phyloP scores from a whole-genome alignment of 2,797 vertebrate genomes.

The Apodemus agrarius region DNA sequence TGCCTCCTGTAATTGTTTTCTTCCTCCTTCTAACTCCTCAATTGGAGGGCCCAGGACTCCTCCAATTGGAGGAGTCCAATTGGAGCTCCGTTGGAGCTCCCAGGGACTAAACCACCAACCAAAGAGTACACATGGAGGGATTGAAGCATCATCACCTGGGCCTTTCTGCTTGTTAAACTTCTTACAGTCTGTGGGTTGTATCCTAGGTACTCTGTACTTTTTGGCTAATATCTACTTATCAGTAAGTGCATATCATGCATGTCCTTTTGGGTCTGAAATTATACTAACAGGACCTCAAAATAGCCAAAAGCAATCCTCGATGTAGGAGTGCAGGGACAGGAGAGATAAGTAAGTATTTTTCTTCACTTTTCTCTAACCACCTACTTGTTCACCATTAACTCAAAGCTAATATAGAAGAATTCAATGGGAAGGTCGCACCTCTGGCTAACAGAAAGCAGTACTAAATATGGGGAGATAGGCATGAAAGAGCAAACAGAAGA shows the following conservation, averaged over 20 bases:
- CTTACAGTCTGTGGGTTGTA: neutral
- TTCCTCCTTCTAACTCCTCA: neutral
- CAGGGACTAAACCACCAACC: too few relatives aligned
- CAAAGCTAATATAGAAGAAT: neutral
- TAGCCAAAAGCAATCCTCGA: neutral
- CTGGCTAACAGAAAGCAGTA: neutral
- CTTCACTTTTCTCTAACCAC: neutral
- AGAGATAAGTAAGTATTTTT: neutral
- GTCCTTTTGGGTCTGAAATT: neutral
- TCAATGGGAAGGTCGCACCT: neutral
- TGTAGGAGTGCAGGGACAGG: fast-evolving
- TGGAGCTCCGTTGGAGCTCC: too few relatives aligned
- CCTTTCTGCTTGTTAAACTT: neutral
- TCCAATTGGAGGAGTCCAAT: too few relatives aligned
- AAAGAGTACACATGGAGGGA: neutral
- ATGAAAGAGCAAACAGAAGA: neutral
- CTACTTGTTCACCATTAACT: neutral
- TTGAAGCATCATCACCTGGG: neutral
- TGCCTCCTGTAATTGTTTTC: neutral
- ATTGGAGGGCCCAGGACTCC: too few relatives aligned
- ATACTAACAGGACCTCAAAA: neutral
- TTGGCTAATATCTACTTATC: neutral
- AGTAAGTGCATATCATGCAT: neutral
- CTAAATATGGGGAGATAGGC: neutral
- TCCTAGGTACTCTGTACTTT: neutral